Percentiles rank a stretch among this genome's conserved stretches.
Evolutionary conservation across 2,797 vertebrate genomes (phyloP).

Genomic region (Prionace glauca): DNA sequence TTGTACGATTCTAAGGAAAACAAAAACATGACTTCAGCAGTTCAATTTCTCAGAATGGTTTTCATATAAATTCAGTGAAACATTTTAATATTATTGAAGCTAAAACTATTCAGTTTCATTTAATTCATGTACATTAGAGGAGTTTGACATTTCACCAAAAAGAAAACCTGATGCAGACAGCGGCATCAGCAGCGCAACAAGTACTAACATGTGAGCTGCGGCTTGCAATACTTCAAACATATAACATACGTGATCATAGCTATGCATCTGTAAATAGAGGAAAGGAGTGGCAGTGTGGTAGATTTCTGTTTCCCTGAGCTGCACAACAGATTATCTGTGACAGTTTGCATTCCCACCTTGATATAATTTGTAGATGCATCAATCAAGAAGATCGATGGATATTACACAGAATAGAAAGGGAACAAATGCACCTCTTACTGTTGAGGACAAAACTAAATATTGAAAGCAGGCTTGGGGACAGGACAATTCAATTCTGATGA

Average conservation of each 20-base stretch:
- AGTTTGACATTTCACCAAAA: not conserved
- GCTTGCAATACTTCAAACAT: not conserved
- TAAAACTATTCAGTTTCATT: slow-evolving; percentile 2
- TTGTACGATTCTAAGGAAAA: not conserved
- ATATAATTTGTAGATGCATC: not conserved
- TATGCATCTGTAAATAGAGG: not conserved
- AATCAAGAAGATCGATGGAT: not conserved
- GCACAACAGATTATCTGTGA: not conserved
- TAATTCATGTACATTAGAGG: not conserved
- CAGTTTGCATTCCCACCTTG: not conserved
- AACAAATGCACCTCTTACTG: not conserved
- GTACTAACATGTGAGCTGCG: not conserved
- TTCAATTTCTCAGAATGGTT: not conserved
- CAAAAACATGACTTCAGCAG: not conserved
- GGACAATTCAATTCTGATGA: not conserved
- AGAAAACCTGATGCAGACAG: not conserved
- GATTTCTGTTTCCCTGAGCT: not conserved
- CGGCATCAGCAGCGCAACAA: not conserved
- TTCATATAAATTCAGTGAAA: not conserved
- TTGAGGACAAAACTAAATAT: not conserved
- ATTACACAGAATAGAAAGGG: not conserved
- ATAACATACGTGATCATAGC: not conserved
- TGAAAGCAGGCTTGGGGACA: not conserved
- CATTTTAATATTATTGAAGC: not conserved
- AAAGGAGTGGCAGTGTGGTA: not conserved